A percentile compares a stretch with the other conserved stretches of the same genome.
phyloP scores from a whole-genome alignment of 2,113 vertebrate genomes.

The Hypomesus transpacificus region DNA sequence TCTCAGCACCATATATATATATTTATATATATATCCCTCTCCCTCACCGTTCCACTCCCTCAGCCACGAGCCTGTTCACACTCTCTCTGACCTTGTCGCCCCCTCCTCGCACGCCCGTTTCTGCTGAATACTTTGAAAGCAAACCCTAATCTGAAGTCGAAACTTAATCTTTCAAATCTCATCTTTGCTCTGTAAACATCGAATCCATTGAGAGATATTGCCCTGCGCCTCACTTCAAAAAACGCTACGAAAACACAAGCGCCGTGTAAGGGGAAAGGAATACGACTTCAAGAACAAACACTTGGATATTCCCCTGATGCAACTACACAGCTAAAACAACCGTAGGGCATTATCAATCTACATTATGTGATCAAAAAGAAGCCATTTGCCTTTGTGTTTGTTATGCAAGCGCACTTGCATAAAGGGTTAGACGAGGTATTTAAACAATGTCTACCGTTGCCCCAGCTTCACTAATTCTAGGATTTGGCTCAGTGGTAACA shows the following conservation, averaged over 20 bases:
- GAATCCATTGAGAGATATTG: neutral
- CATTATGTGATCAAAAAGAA: neutral
- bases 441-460: neutral
- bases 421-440: neutral
- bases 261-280: neutral
- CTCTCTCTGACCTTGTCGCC: neutral
- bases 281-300: neutral
- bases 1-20: neutral
- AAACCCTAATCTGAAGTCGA: neutral
- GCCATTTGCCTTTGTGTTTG: neutral
- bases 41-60: neutral
- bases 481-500: neutral
- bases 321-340: no score
- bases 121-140: neutral
- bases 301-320: neutral
- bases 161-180: neutral
- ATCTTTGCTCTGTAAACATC: slow-evolving; percentile 1
- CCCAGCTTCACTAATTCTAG: neutral
- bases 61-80: neutral
- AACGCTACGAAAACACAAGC: neutral
- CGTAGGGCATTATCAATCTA: neutral
- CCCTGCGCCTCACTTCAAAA: neutral
- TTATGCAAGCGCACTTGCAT: neutral
- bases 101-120: neutral
- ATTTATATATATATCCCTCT: neutral